phyloP scores from a whole-genome alignment of 2,797 vertebrate genomes.

The Psittacula echo region DNA sequence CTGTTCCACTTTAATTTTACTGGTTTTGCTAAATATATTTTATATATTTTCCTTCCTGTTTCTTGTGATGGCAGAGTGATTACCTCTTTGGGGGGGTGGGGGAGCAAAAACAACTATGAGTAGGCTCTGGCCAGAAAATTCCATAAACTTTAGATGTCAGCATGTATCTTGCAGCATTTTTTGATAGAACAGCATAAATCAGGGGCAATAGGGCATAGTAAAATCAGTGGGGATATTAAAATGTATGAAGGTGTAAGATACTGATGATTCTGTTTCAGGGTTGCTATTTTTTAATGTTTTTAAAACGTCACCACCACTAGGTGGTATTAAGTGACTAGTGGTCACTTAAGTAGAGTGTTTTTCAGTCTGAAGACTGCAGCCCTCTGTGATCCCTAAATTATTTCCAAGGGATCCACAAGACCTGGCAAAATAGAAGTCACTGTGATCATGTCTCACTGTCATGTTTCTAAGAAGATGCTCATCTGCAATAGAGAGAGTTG shows the following conservation, averaged over 20 bases:
- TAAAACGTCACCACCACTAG: neutral
- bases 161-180: neutral
- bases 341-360: neutral
- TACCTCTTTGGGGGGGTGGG: neutral
- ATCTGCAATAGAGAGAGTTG: neutral
- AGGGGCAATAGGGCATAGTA: neutral
- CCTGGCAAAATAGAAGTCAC: neutral
- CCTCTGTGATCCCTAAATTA: neutral
- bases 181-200: neutral
- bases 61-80: constrained; percentile 64
- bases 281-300: neutral
- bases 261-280: neutral
- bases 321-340: neutral
- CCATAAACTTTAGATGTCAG: neutral
- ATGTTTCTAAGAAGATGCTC: neutral
- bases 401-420: neutral
- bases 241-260: neutral
- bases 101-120: neutral
- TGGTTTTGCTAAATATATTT: constrained; percentile 71
- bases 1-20: constrained; percentile 61
- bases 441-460: neutral
- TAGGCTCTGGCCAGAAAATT: neutral
- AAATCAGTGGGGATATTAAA: neutral
- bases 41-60: constrained; percentile 67
- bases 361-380: neutral